A percentile compares a stretch with the other conserved stretches of the same genome.
phyloP scores from a whole-genome alignment of 2,888 invertebrate genomes.

The Tuta absoluta region DNA sequence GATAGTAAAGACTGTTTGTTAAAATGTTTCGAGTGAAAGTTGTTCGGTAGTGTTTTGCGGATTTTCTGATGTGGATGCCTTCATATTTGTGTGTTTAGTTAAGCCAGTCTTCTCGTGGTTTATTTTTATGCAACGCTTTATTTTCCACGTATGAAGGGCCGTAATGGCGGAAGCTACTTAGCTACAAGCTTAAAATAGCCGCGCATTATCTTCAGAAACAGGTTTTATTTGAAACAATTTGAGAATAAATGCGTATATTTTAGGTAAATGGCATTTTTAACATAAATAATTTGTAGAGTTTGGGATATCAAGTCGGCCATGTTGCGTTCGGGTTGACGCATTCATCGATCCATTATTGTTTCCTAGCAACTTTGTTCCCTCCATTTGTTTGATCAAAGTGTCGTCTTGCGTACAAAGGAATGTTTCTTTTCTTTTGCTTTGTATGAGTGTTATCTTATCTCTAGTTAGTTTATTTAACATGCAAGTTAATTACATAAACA shows the following conservation, averaged over 20 bases:
- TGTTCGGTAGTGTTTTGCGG: conserved; percentile 65
- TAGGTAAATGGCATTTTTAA: conserved; percentile 31
- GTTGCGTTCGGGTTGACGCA: conserved; percentile 44
- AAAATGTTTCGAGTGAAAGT: conserved; percentile 76
- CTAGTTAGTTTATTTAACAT: no score
- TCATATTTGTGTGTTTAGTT: conserved; percentile 49
- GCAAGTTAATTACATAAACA: no score
- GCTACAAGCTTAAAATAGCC: conserved; percentile 36
- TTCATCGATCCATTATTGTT: conserved; percentile 23
- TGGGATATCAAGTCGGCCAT: conserved; percentile 41
- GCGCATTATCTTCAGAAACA: conserved; percentile 49
- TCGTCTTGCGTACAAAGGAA: conserved; percentile 4
- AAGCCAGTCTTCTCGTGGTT: conserved; percentile 55
- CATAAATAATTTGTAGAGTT: conserved; percentile 28
- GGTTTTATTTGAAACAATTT: conserved; percentile 52
- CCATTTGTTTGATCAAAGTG: not conserved
- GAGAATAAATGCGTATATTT: conserved; percentile 34
- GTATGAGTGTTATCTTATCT: not conserved
- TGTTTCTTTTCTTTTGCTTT: not conserved
- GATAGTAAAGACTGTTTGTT: conserved; percentile 61
- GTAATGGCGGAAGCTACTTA: conserved; percentile 43
- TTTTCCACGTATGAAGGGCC: conserved; percentile 53
- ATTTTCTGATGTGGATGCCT: conserved; percentile 61
- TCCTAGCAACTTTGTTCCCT: not conserved
- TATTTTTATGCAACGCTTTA: conserved; percentile 59